phyloP scores from a whole-genome alignment of 2,797 vertebrate species.

The Pyrocephalus nanus region DNA sequence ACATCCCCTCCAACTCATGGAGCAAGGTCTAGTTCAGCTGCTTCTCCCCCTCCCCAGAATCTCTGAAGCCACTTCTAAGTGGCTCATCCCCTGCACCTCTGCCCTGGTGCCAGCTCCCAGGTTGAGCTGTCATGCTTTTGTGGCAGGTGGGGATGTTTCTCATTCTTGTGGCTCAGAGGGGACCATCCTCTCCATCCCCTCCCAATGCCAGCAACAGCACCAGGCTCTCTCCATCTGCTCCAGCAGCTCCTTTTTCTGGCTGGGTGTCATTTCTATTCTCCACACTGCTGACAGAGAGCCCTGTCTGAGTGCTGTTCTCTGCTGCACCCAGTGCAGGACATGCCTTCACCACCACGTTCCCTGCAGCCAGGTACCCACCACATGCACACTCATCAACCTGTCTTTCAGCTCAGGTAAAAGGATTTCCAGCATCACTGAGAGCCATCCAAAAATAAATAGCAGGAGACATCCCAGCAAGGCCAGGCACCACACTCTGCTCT shows the following conservation, averaged over 20 bases:
- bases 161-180: neutral
- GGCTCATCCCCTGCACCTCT: neutral
- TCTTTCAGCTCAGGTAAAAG: neutral
- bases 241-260: neutral
- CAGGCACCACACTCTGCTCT: neutral
- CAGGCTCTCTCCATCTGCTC: constrained; percentile 63
- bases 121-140: neutral
- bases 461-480: neutral
- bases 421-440: neutral
- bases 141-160: neutral
- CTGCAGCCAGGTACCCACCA: neutral
- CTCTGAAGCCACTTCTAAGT: neutral
- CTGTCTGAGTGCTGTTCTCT: neutral
- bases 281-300: constrained; percentile 63
- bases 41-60: neutral
- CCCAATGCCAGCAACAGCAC: neutral
- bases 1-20: rapidly evolving
- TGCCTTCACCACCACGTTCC: neutral
- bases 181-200: neutral
- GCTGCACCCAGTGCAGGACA: neutral
- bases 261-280: constrained; percentile 74
- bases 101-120: rapidly evolving
- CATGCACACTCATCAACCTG: neutral
- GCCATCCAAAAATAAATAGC: neutral
- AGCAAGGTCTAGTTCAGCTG: neutral